Base-by-base conservation (phyloP, 1,140 invertebrate species). In the Heliothis subflexa region DNA sequence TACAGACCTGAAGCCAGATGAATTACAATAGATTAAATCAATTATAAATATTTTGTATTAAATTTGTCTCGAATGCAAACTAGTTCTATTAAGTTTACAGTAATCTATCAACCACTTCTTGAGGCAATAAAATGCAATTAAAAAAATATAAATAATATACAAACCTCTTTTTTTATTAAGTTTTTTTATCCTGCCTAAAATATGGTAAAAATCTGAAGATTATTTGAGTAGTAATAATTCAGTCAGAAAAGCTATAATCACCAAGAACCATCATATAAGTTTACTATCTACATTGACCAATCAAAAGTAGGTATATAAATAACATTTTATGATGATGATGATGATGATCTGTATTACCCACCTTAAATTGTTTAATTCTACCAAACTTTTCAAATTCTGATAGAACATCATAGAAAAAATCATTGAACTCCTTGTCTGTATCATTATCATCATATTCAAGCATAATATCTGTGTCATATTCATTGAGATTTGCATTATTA, bases 321-420 rank as follows among this genome's bases (percentile, higher is more conserved):
- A 12, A 2, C 47, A 10, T 28, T 21, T 12, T 57, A 21, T 12
- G 21, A 9, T 21, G 54, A 2, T 18, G 9, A 9, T 52, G 12
- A 55, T 79, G 33, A 14, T 70, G 78, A 25, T 11, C 16, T 70
- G 61, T 13, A 59, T 70, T 76, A 85, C 89, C 88, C 80, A 95
- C 94, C 92, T 97, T 97, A 85, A 99, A 96, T 84, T 98, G 97
- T 25, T 95, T 94, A 62, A 99, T 96, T 85, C 95, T 95, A 16
- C 98, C 98, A 93, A 96, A 97, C 81, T 96, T 96, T 89, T 97
- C 96, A 84, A 99, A 96, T 94, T 99, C 98, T 3, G 96, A 96
- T 21, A 98, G 88, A 33, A 98, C 97, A 94, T 99, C 98, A 72
- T 96, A 95, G 89, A 98, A 99, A 92, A 99, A 99, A 49, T 98